Evolutionary conservation across 2,797 vertebrate species (phyloP).

Genomic region (Xiphorhynchus erythropygius): DNA sequence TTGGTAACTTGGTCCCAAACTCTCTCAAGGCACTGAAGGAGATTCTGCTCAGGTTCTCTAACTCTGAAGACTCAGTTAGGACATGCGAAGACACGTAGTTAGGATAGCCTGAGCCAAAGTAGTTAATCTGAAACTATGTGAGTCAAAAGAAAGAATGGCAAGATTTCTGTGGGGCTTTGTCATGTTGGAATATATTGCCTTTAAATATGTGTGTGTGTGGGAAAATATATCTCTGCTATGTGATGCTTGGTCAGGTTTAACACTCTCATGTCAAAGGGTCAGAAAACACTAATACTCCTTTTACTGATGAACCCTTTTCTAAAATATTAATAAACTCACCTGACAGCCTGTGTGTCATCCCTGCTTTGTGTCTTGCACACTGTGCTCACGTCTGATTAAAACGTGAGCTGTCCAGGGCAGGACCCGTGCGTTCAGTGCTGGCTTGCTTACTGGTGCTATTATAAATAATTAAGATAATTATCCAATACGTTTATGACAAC

Average conservation of each 20-base stretch:
- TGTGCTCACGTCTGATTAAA: constrained; percentile 10
- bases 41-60: not conserved
- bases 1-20: not conserved
- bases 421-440: not conserved
- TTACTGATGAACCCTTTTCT: not conserved
- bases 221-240: not conserved
- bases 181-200: not conserved
- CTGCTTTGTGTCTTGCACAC: not conserved
- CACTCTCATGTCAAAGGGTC: not conserved
- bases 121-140: not conserved
- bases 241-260: not conserved
- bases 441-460: constrained; percentile 50
- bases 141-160: not conserved
- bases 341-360: constrained; percentile 25
- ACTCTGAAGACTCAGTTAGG: not conserved
- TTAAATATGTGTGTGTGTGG: not conserved
- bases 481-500: constrained; percentile 42
- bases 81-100: not conserved
- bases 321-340: constrained; percentile 43
- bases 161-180: not conserved
- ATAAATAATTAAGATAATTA: constrained; percentile 69
- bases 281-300: not conserved
- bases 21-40: not conserved
- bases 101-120: not conserved
- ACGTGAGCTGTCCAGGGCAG: constrained; percentile 45